Evolutionary conservation across 2,888 invertebrate species (phyloP).

Genomic region (Mycalesis mineus): DNA sequence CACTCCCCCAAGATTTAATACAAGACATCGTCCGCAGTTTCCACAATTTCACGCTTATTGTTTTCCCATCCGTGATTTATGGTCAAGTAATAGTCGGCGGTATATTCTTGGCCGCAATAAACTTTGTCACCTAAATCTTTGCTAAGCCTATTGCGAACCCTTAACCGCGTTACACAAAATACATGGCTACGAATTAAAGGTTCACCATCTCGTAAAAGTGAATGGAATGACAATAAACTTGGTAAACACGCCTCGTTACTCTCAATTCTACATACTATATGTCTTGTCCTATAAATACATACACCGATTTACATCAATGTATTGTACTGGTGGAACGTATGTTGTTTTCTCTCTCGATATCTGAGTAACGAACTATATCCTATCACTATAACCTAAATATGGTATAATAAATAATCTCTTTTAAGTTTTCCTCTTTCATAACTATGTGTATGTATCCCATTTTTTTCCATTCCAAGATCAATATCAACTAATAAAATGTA

Average conservation of each 20-base stretch:
- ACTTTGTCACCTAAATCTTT: conserved; percentile 77
- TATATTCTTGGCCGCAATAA: conserved; percentile 75
- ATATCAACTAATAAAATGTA: too few relatives aligned
- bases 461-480: too few relatives aligned
- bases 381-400: too few relatives aligned
- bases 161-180: conserved; percentile 18
- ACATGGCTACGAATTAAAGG: conserved; percentile 16
- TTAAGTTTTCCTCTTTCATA: too few relatives aligned
- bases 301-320: not conserved
- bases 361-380: too few relatives aligned
- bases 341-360: too few relatives aligned
- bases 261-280: not conserved
- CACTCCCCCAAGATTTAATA: conserved; percentile 76
- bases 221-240: not conserved
- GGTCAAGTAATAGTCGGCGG: conserved; percentile 70
- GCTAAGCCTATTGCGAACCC: conserved; percentile 64
- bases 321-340: not conserved
- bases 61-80: conserved; percentile 79
- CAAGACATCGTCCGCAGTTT: conserved; percentile 73
- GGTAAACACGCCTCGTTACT: not conserved
- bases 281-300: not conserved
- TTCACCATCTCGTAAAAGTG: conserved; percentile 2
- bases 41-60: conserved; percentile 80
- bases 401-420: too few relatives aligned
- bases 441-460: too few relatives aligned